A percentile compares a stretch with the other conserved stretches of the same genome.
Conservation (phyloP, 53 echinoderm and acorn worm genomes). For the Paracentrotus lividus region DNA sequence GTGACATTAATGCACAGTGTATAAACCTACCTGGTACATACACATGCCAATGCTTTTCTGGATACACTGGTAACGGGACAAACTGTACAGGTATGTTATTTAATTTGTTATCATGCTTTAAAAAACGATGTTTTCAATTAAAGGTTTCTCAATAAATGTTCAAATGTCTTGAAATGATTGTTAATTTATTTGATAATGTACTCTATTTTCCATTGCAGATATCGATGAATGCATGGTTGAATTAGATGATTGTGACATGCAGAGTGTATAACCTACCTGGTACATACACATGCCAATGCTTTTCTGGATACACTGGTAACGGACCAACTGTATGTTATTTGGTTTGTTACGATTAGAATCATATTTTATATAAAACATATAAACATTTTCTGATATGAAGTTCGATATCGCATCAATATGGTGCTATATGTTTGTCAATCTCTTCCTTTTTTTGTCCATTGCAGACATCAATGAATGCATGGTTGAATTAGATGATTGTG, state of each 20-base stretch:
- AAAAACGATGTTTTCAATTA: too few relatives aligned
- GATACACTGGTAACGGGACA: slow-evolving; percentile 28
- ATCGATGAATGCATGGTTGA: not conserved
- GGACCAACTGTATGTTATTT: not conserved
- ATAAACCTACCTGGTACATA: not conserved
- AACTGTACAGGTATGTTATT: slow-evolving; percentile 1
- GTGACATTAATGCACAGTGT: slow-evolving; percentile 19
- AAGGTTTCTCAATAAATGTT: too few relatives aligned
- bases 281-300: slow-evolving; percentile 17
- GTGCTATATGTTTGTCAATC: too few relatives aligned
- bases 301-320: slow-evolving; percentile 16
- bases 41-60: not conserved
- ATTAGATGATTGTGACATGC: not conserved
- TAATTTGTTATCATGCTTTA: too few relatives aligned
- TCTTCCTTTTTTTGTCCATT: too few relatives aligned
- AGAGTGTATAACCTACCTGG: not conserved
- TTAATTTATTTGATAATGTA: too few relatives aligned
- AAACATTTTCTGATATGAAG: too few relatives aligned
- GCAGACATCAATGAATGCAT: not conserved
- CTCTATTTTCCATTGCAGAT: too few relatives aligned
- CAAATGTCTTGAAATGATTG: too few relatives aligned
- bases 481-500: not conserved
- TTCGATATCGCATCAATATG: too few relatives aligned
- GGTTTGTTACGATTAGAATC: too few relatives aligned
- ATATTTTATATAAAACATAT: too few relatives aligned